Evolutionary conservation across 2,888 invertebrate genomes (phyloP), one percentile per base, ranked within the genome.

Genomic region (Catocala fraxini): DNA sequence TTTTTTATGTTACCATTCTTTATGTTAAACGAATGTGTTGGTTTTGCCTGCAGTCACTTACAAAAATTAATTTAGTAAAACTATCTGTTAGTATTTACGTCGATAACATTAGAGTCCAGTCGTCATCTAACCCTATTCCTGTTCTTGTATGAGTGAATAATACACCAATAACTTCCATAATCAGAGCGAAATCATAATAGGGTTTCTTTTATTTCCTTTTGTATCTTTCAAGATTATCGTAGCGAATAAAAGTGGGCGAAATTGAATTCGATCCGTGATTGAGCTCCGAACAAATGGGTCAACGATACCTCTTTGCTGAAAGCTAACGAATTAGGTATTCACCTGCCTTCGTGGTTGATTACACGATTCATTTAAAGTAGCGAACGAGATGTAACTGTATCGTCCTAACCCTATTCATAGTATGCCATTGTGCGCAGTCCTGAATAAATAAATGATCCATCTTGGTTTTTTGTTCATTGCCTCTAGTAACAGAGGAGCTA

Each of bases 191-290:
- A 55, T 59, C 65, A 70, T 75, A 73, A 71, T 75, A 60, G 68
- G 71, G 63, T 70, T 25, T 25, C 1, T 25, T 25, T 25, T 25
- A 25, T 25, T 25, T 25, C 25, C 25, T 25, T 25, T 25, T 25
- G 25, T 25, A 25, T 82, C 82, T 77, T 81, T 82, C 75, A 66
- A 77, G 79, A 82, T 84, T 82, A 86, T 83, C 77, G 76, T 79
- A 76, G 70, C 81, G 78, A 80, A 85, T 83, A 83, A 85, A 83
- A 82, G 76, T 81, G 75, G 73, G 73, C 68, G 71, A 81, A 85
- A 86, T 86, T 82, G 80, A 84, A 83, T 86, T 80, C 77, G 79
- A 73, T 62, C 79, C 71, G 65, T 83, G 81, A 81, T 79, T 79
- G 76, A 75, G 65, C 56, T 59, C 65, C 67, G 66, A 61, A 70